These are phyloP conservation scores for Anabacerthia variegaticeps DNA, from an alignment of 2,797 vertebrate genomes.

Conservation along the genomic window DNA sequence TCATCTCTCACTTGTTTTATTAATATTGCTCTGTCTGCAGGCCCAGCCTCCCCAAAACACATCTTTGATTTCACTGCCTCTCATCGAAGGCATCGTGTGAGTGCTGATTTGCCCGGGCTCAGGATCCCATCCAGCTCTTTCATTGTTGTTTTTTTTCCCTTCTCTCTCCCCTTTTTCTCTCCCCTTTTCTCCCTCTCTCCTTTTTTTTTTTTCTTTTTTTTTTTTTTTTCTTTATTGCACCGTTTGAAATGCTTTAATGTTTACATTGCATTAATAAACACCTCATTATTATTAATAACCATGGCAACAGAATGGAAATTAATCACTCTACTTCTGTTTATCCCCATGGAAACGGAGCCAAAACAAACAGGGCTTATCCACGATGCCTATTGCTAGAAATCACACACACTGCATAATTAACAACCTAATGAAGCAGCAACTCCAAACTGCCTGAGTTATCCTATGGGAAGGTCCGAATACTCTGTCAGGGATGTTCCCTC, in stretches of 20 bases:
- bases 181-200: no score
- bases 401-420: conserved; percentile 14
- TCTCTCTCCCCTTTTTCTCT: background rate
- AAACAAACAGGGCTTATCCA: conserved; percentile 66
- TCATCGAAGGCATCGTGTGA: conserved; percentile 7
- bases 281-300: conserved; percentile 76
- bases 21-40: conserved; percentile 34
- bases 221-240: conserved; percentile 4
- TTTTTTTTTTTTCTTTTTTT: background rate
- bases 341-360: conserved; percentile 66
- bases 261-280: conserved; percentile 64
- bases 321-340: conserved; percentile 64
- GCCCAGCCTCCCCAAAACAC: conserved; percentile 2
- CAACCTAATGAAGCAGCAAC: background rate
- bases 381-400: conserved; percentile 65
- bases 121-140: conserved; percentile 12
- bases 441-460: background rate
- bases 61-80: conserved; percentile 25
- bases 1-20: conserved; percentile 48
- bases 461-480: background rate
- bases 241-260: conserved; percentile 43
- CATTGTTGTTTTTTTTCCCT: background rate
- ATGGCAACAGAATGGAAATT: conserved; percentile 75
- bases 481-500: background rate
- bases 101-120: conserved; percentile 28